Evolutionary conservation across 92 coral and sea anemone species (phyloP).

Genomic region (Porites evermanni): DNA sequence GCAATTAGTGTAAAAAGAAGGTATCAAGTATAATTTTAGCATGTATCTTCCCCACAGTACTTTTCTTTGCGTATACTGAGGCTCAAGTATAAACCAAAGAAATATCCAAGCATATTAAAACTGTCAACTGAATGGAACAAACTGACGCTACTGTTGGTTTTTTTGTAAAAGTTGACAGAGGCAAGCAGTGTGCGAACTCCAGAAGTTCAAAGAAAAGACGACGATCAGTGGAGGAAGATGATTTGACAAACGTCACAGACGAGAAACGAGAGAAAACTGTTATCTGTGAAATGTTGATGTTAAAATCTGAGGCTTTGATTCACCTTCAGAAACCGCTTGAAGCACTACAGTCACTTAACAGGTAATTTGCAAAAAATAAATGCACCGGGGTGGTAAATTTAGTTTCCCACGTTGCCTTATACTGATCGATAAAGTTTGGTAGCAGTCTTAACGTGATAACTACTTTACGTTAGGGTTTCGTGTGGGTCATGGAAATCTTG

Average conservation of each 20-base stretch:
- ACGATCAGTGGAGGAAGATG: constrained; percentile 16
- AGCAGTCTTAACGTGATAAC: too few relatives aligned
- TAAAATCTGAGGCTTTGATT: constrained; percentile 68
- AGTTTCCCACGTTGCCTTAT: too few relatives aligned
- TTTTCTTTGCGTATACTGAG: too few relatives aligned
- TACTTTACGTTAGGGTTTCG: too few relatives aligned
- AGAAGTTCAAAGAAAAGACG: constrained; percentile 15
- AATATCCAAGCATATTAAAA: too few relatives aligned
- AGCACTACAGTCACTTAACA: constrained; percentile 71
- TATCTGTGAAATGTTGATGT: constrained; percentile 39
- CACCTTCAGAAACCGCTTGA: constrained; percentile 67
- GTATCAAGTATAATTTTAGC: too few relatives aligned
- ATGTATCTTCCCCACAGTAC: too few relatives aligned
- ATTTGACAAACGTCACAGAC: background rate
- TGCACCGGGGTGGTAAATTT: too few relatives aligned
- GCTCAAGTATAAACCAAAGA: too few relatives aligned
- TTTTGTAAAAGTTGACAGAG: background rate
- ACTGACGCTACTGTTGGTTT: background rate
- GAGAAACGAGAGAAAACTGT: background rate
- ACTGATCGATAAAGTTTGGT: too few relatives aligned
- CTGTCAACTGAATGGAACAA: background rate
- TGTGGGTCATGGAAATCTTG: too few relatives aligned
- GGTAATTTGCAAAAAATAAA: constrained; percentile 34
- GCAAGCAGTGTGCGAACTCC: background rate
- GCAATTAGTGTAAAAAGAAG: too few relatives aligned